Base-by-base conservation (phyloP, 2,113 vertebrate genomes). In the Haemorhous mexicanus region DNA sequence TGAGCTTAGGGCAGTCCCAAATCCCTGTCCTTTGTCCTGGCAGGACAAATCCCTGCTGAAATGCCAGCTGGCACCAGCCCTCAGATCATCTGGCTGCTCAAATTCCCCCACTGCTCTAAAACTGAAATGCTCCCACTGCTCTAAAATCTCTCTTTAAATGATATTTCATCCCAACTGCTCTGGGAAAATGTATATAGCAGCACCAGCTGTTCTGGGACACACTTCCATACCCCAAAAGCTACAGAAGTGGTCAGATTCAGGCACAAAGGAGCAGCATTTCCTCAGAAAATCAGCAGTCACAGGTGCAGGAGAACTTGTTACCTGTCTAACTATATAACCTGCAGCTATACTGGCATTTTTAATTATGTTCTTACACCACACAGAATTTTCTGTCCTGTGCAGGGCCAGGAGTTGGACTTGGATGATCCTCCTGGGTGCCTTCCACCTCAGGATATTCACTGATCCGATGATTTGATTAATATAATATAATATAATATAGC, bases 111-210 rank as follows among this genome's bases (percentile, higher is more conserved):
- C 46, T 44, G 37, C 18, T 33, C 5, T 9, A 50, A 81, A 81
- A 66, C 32, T 44, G 49, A 33, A 52, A 74, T 10, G 37, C 23
- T 59, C 37, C 61, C 68, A 44, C 46, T 44, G 37, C 18, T 33
- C 5, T 9, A 50, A 81, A 81, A 66, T 52, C 41, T 28, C 39
- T 63, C 62, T 47, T 37, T 11, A 41, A 61, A 19, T 16, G 3
- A 28, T 5, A 4, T 22, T 55, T 47, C 28, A 28, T 18, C 32
- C 9, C 41, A 44, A 0, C 17, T 62, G 16, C 56, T 43, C 37
- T 35, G 10, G 50, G 53, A 61, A 81, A 49, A 41, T 0, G 0
- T 0, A 3, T 0, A 13, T 0, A 5, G 50, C 37, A 75, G 46
- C 7, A 7, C 37, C 39, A 79, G 11, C 0, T 20, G 35, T 5